Conservation (phyloP, 2,888 invertebrate genomes). For the Cryptocephalus moraei region DNA sequence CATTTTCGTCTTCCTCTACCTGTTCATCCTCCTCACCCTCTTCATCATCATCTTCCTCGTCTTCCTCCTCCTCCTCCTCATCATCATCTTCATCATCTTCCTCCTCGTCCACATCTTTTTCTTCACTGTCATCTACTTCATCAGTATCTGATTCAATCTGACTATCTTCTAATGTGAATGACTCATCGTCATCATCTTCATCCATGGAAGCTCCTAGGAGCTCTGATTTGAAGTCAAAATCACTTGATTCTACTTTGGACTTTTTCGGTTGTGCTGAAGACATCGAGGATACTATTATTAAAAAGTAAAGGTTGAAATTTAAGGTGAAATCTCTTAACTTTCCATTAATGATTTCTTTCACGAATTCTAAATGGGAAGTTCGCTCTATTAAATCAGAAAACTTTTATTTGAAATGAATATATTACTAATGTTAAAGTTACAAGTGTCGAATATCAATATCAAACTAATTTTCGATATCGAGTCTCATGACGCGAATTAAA, state of each 20-base stretch:
- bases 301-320: background rate
- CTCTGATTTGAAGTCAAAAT: background rate
- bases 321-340: background rate
- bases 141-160: slow-evolving; percentile 12
- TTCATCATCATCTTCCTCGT: slow-evolving; percentile 25
- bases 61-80: slow-evolving; percentile 29
- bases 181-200: slow-evolving; percentile 14
- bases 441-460: background rate
- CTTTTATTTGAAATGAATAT: too few species aligned
- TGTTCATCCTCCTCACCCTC: slow-evolving; percentile 10
- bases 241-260: slow-evolving; percentile 16
- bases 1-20: slow-evolving; percentile 20
- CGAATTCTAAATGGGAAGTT: too few species aligned
- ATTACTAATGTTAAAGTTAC: too few species aligned
- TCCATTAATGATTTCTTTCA: background rate
- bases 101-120: slow-evolving; percentile 24
- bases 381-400: too few species aligned
- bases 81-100: slow-evolving; percentile 25
- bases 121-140: slow-evolving; percentile 10
- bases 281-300: slow-evolving; percentile 2
- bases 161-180: slow-evolving; percentile 9
- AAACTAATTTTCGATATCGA: too few species aligned
- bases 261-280: slow-evolving; percentile 29
- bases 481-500: too few species aligned
- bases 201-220: background rate